Conservation (phyloP, 2,888 invertebrate genomes). For the Leucophora obtusa region DNA sequence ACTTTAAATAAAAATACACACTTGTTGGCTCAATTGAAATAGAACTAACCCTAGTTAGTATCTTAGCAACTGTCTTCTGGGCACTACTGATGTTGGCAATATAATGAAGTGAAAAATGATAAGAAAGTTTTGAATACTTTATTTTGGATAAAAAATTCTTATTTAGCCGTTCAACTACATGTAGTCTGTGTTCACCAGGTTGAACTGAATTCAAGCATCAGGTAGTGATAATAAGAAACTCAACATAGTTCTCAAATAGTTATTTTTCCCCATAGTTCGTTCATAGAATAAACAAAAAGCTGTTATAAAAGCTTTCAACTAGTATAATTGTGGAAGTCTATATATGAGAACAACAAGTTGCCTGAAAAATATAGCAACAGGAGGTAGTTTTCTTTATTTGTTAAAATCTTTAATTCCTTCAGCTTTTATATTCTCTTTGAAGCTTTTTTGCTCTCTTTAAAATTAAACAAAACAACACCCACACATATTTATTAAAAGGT, state of each 20-base stretch:
- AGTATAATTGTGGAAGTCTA: neutral
- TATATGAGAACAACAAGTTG: conserved; percentile 61
- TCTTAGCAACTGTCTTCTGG: conserved; percentile 5
- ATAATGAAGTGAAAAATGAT: conserved; percentile 57
- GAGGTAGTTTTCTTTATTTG: conserved; percentile 38
- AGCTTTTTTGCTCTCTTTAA: conserved; percentile 33
- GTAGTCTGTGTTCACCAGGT: conserved; percentile 75
- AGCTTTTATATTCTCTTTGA: conserved; percentile 42
- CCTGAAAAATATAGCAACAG: conserved; percentile 57
- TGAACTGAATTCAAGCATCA: conserved; percentile 75
- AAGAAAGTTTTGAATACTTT: conserved; percentile 64
- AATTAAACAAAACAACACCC: conserved; percentile 24
- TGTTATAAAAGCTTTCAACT: conserved; percentile 16
- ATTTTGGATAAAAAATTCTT: conserved; percentile 63
- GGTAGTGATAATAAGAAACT: conserved; percentile 68
- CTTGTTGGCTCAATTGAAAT: conserved; percentile 22
- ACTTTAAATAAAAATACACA: neutral
- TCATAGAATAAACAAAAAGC: conserved; percentile 19
- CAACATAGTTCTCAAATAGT: conserved; percentile 44
- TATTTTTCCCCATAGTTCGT: neutral
- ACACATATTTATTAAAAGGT: conserved; percentile 25
- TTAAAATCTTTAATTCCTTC: conserved; percentile 12
- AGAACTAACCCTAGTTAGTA: conserved; percentile 25
- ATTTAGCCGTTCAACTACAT: conserved; percentile 77
- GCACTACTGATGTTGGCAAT: conserved; percentile 5